Percentiles rank a stretch among this genome's conserved stretches.
Evolutionary conservation across 2,797 vertebrate species (phyloP).

Genomic region (Cheirogaleus major): DNA sequence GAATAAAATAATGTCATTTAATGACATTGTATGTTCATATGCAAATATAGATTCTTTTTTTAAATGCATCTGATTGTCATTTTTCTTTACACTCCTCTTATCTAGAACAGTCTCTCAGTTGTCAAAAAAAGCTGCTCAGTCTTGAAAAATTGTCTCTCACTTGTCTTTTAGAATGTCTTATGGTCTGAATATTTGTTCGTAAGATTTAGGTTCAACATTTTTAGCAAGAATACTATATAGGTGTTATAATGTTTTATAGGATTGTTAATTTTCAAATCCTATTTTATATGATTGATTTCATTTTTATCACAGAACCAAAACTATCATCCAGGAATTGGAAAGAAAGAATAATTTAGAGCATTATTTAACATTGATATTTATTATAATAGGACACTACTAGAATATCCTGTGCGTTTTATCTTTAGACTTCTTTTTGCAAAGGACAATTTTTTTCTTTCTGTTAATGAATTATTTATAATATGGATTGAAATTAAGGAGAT

Average conservation of each 20-base stretch:
- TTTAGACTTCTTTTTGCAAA: slow-evolving; percentile 16
- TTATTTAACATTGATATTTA: slow-evolving; percentile 33
- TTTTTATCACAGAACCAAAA: neutral
- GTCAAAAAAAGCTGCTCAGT: neutral
- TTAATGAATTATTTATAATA: neutral
- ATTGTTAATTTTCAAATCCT: neutral
- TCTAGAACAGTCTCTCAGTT: neutral
- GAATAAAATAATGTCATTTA: neutral
- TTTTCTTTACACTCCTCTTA: slow-evolving; percentile 4
- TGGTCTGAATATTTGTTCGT: neutral
- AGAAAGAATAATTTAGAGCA: neutral
- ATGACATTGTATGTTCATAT: neutral
- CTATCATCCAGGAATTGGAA: neutral
- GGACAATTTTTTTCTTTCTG: neutral
- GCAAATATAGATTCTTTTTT: neutral
- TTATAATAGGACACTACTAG: neutral
- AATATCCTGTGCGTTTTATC: neutral
- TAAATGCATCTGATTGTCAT: neutral
- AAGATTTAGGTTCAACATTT: slow-evolving; percentile 13
- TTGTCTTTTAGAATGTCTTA: slow-evolving; percentile 1
- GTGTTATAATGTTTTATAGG: neutral
- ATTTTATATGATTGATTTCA: slow-evolving; percentile 34
- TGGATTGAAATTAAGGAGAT: neutral
- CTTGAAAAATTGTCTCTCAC: neutral
- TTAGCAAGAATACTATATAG: neutral